Conservation (phyloP, 2,113 vertebrate species). For the Chionodraco myersi region DNA sequence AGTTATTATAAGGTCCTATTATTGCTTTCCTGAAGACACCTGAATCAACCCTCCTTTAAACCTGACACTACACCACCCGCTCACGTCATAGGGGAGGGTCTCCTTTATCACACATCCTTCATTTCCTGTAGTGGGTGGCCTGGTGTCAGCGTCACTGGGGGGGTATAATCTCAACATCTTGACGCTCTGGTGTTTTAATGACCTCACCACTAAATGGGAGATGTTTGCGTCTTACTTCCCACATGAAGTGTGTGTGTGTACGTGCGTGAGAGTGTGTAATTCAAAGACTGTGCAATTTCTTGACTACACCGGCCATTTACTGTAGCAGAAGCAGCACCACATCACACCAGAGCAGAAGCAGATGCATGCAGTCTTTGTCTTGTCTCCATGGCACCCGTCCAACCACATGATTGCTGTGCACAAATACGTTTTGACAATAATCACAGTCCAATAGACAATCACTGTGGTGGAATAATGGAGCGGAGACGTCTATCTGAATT, state of each 20-base stretch:
- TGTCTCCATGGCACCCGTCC: neutral
- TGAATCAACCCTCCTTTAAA: neutral
- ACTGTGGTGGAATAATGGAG: neutral
- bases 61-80: neutral
- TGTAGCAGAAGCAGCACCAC: neutral
- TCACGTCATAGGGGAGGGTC: conserved; percentile 8
- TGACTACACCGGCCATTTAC: neutral
- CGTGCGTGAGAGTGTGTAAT: conserved; percentile 8
- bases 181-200: conserved; percentile 36
- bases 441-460: neutral
- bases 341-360: neutral
- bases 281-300: conserved; percentile 7
- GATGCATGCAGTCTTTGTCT: neutral
- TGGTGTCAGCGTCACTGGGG: conserved; percentile 5
- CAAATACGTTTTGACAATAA: neutral
- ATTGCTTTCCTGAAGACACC: neutral
- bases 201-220: conserved; percentile 36
- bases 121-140: conserved; percentile 54
- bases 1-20: neutral
- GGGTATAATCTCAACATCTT: conserved; percentile 47
- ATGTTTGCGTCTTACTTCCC: conserved; percentile 22
- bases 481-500: neutral
- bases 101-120: conserved; percentile 39
- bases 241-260: conserved; percentile 17
- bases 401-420: conserved; percentile 2